phyloP scores from a whole-genome alignment of 1,140 invertebrate species.

The Papilio helenus region DNA sequence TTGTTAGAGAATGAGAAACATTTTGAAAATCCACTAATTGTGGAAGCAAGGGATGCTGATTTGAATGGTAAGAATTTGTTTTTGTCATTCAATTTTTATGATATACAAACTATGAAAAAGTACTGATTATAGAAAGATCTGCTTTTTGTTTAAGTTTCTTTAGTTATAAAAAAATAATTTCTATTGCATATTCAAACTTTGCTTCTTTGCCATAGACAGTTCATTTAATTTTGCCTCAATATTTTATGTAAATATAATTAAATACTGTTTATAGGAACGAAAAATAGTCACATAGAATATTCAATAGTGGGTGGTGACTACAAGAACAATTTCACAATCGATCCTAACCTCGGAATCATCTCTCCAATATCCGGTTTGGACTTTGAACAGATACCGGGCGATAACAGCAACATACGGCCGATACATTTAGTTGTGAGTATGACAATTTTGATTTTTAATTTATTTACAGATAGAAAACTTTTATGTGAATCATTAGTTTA shows the following conservation, averaged over 20 bases:
- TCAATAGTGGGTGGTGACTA: slow-evolving; percentile 90
- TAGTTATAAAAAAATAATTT: too few relatives aligned
- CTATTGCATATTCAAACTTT: too few relatives aligned
- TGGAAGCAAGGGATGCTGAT: slow-evolving; percentile 94
- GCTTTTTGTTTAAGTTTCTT: too few relatives aligned
- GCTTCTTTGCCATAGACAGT: too few relatives aligned
- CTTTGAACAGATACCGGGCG: slow-evolving; percentile 88
- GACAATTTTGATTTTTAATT: slow-evolving; percentile 19
- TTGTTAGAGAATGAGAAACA: slow-evolving; percentile 91
- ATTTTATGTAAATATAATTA: slow-evolving; percentile 3
- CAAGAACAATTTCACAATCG: slow-evolving; percentile 91
- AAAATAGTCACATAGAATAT: slow-evolving; percentile 93
- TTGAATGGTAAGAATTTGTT: slow-evolving; percentile 86
- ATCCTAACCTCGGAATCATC: slow-evolving; percentile 89
- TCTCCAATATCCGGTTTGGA: slow-evolving; percentile 88
- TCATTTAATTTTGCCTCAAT: not conserved
- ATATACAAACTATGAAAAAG: too few relatives aligned
- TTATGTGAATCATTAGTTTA: too few relatives aligned
- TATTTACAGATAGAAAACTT: not conserved
- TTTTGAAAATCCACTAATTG: slow-evolving; percentile 89
- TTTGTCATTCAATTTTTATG: not conserved
- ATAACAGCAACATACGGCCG: slow-evolving; percentile 86
- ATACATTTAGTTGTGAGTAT: slow-evolving; percentile 87
- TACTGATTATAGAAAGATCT: too few relatives aligned
- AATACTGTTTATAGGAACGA: slow-evolving; percentile 84